A percentile compares a stretch with the other conserved stretches of the same genome.
Evolutionary conservation across 2,888 invertebrate species (phyloP).

Genomic region (Euzophera pinguis): DNA sequence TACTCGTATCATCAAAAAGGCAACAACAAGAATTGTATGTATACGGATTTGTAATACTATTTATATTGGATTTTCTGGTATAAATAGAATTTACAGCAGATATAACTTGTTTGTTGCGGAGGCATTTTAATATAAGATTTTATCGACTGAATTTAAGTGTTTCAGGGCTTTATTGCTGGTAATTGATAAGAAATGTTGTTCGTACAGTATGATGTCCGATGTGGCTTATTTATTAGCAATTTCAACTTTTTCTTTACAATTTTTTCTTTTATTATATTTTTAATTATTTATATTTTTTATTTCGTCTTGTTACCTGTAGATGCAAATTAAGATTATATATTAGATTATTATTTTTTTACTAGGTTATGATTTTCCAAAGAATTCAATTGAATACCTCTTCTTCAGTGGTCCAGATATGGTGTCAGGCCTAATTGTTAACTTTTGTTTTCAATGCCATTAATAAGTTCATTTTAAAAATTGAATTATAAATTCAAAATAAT

Average conservation of each 20-base stretch:
- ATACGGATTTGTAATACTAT: background rate
- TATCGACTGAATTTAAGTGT: slow-evolving; percentile 64
- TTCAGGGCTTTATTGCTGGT: slow-evolving; percentile 46
- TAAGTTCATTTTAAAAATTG: slow-evolving; percentile 10
- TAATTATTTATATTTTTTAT: slow-evolving; percentile 18
- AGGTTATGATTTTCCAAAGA: slow-evolving; percentile 42
- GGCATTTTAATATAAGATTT: slow-evolving; percentile 40
- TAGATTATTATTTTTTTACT: slow-evolving; percentile 15
- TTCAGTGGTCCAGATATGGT: slow-evolving; percentile 70
- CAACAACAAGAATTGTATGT: background rate
- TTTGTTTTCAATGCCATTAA: slow-evolving; percentile 67
- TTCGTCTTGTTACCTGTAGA: slow-evolving; percentile 23
- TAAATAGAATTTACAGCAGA: background rate
- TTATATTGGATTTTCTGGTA: background rate
- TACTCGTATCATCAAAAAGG: slow-evolving; percentile 9
- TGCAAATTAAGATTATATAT: slow-evolving; percentile 29
- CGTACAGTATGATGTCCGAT: slow-evolving; percentile 37
- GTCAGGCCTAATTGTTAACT: slow-evolving; percentile 63
- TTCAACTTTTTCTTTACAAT: slow-evolving; percentile 26
- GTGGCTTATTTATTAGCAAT: slow-evolving; percentile 39
- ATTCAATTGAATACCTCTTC: slow-evolving; percentile 71
- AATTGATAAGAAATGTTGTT: slow-evolving; percentile 39
- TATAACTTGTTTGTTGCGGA: background rate
- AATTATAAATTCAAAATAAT: too few relatives aligned
- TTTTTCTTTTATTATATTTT: slow-evolving; percentile 21